A percentile compares a stretch with the other conserved stretches of the same genome.
These are phyloP conservation scores for Ifrita kowaldi DNA, from an alignment of 2,113 vertebrate genomes.

Conservation along the genomic window DNA sequence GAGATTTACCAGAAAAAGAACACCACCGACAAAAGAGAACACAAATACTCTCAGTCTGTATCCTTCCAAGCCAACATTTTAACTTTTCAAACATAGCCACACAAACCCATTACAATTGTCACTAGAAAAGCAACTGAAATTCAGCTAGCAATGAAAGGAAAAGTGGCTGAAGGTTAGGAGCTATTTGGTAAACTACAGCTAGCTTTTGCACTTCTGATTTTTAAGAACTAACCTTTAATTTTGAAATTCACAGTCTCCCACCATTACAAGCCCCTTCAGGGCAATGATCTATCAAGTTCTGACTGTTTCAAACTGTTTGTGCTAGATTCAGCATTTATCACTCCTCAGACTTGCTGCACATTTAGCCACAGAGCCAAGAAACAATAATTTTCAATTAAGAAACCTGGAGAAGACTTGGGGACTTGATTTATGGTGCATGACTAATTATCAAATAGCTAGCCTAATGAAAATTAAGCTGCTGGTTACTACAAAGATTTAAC, in stretches of 20 bases:
- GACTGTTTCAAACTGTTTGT: slow-evolving; percentile 95
- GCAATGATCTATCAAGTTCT: slow-evolving; percentile 93
- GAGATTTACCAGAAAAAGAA: slow-evolving; percentile 24
- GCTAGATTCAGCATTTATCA: slow-evolving; percentile 92
- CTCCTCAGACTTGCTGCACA: slow-evolving; percentile 80
- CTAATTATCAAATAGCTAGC: slow-evolving; percentile 88
- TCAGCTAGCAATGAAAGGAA: slow-evolving; percentile 9
- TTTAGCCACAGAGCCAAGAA: slow-evolving; percentile 83
- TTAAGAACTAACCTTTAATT: slow-evolving; percentile 81
- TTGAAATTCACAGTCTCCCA: slow-evolving; percentile 82
- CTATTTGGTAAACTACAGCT: slow-evolving; percentile 41
- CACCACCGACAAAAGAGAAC: neutral
- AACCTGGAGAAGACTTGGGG: slow-evolving; percentile 86
- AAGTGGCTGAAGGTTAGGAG: slow-evolving; percentile 24
- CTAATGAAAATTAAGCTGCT: slow-evolving; percentile 88
- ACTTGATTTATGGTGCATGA: slow-evolving; percentile 96
- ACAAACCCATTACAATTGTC: neutral
- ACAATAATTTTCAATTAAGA: slow-evolving; percentile 97
- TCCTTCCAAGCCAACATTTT: slow-evolving; percentile 16
- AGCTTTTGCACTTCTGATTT: slow-evolving; percentile 61
- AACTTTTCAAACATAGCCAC: slow-evolving; percentile 18
- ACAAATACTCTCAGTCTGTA: slow-evolving; percentile 8
- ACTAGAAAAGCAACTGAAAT: neutral
- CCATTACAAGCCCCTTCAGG: slow-evolving; percentile 81
- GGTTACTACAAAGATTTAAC: slow-evolving; percentile 83